Percentiles rank a stretch among this genome's conserved stretches.
Conservation (phyloP, 2,113 vertebrate species). For the Tauraco erythrolophus region DNA sequence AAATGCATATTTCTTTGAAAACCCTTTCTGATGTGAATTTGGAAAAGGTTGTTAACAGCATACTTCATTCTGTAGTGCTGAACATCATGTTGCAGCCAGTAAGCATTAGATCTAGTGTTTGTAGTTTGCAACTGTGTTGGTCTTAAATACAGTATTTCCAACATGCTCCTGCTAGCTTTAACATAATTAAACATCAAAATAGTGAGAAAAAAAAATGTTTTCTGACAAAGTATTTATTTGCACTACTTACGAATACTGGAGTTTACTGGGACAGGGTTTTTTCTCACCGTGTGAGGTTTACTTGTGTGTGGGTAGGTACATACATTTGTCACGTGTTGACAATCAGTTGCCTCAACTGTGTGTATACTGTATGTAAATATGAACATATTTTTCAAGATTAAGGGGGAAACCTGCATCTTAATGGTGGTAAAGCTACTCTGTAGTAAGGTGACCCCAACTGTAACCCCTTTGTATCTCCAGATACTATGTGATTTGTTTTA, state of each 20-base stretch:
- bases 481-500: slow-evolving; percentile 39
- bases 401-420: slow-evolving; percentile 37
- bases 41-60: not conserved
- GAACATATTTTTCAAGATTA: slow-evolving; percentile 59
- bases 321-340: slow-evolving; percentile 71
- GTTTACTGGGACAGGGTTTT: slow-evolving; percentile 63
- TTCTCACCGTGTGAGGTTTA: slow-evolving; percentile 67
- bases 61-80: slow-evolving; percentile 26
- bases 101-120: slow-evolving; percentile 47
- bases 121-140: slow-evolving; percentile 26
- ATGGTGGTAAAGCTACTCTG: slow-evolving; percentile 57
- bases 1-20: slow-evolving; percentile 21
- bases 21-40: slow-evolving; percentile 42
- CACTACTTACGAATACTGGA: slow-evolving; percentile 73
- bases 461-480: slow-evolving; percentile 39
- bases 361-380: slow-evolving; percentile 72
- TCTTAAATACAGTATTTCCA: slow-evolving; percentile 55
- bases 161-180: slow-evolving; percentile 55
- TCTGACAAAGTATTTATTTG: slow-evolving; percentile 67
- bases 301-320: slow-evolving; percentile 64
- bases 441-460: slow-evolving; percentile 37
- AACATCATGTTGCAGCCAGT: slow-evolving; percentile 41
- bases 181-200: slow-evolving; percentile 36
- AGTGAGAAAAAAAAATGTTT: slow-evolving; percentile 44
- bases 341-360: slow-evolving; percentile 72